A percentile compares a stretch with the other conserved stretches of the same genome.
Evolutionary conservation across 2,797 vertebrate species (phyloP).

Genomic region (Acanthurus tractus): DNA sequence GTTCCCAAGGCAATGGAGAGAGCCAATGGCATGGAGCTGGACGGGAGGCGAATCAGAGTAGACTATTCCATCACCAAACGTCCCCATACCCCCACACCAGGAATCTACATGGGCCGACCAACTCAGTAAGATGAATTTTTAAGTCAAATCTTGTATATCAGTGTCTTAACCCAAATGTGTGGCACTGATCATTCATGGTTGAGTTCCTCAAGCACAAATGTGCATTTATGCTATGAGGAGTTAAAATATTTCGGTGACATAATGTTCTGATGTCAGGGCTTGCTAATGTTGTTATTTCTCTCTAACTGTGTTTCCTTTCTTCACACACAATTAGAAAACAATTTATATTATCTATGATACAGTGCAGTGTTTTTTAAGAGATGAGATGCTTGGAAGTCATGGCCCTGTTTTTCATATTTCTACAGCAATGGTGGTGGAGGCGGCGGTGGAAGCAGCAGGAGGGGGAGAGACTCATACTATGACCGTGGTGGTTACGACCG

Average conservation of each 20-base stretch:
- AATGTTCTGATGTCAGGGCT: neutral
- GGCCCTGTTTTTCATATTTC: neutral
- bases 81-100: slow-evolving; percentile 94
- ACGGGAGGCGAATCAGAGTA: slow-evolving; percentile 92
- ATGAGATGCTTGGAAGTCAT: neutral
- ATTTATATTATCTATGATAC: neutral
- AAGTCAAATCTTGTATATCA: neutral
- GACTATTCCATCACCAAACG: slow-evolving; percentile 96
- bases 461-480: slow-evolving; percentile 90
- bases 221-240: neutral
- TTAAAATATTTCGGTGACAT: neutral
- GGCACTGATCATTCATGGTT: neutral
- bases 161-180: neutral
- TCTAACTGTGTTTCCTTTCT: neutral
- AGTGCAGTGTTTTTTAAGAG: slow-evolving; percentile 2
- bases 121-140: slow-evolving; percentile 88
- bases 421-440: slow-evolving; percentile 62
- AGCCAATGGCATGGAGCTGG: slow-evolving; percentile 96
- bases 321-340: neutral
- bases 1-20: slow-evolving; percentile 91
- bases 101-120: slow-evolving; percentile 96
- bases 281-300: neutral
- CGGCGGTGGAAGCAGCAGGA: slow-evolving; percentile 83
- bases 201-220: neutral
- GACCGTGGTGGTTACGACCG: slow-evolving; percentile 80